phyloP scores from a whole-genome alignment of 2,797 vertebrate genomes.

The Acanthurus tractus region DNA sequence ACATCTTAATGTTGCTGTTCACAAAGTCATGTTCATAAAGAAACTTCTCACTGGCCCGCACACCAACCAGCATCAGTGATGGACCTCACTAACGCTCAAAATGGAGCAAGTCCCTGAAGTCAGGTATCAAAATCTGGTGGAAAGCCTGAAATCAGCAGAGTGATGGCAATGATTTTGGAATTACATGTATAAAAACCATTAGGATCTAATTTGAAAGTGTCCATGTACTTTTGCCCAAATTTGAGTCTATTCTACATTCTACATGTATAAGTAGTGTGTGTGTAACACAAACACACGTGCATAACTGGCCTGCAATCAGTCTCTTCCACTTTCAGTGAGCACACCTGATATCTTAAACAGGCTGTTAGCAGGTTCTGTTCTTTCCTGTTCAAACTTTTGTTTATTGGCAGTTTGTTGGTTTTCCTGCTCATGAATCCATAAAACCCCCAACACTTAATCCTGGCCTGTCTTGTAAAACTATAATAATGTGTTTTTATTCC shows the following conservation, averaged over 20 bases:
- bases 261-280: not conserved
- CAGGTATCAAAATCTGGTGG: not conserved
- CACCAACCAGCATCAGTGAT: not conserved
- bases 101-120: not conserved
- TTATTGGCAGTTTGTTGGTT: constrained; percentile 14
- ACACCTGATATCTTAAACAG: constrained; percentile 51
- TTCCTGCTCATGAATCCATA: constrained; percentile 53
- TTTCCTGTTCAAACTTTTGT: constrained; percentile 22
- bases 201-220: not conserved
- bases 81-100: not conserved
- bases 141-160: not conserved
- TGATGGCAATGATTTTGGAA: not conserved
- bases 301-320: not conserved
- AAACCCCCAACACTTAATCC: constrained; percentile 39
- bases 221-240: not conserved
- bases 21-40: not conserved
- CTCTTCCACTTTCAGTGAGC: not conserved
- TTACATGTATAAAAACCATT: not conserved
- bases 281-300: not conserved
- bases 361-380: constrained; percentile 31
- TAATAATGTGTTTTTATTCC: constrained; percentile 55
- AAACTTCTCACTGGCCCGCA: not conserved
- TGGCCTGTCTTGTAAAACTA: constrained; percentile 51
- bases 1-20: not conserved
- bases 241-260: not conserved